These are phyloP conservation scores for Rhodeus uyekii DNA, from an alignment of 2,797 vertebrate species.

Conservation along the genomic window DNA sequence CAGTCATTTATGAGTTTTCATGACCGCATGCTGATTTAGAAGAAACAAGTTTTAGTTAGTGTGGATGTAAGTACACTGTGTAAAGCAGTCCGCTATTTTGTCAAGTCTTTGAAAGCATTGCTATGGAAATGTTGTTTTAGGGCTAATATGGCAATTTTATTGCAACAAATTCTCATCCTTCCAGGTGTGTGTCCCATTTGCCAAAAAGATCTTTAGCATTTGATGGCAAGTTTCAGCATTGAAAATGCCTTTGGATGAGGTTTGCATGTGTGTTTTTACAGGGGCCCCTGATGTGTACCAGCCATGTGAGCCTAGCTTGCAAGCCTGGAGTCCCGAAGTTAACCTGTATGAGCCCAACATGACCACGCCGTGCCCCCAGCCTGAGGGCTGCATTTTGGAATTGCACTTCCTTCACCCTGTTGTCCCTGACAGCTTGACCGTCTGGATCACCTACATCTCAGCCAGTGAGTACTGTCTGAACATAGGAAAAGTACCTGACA, in stretches of 20 bases:
- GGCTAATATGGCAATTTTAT: constrained; percentile 15
- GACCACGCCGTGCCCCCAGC: constrained; percentile 88
- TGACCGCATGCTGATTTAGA: not conserved
- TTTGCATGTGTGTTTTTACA: constrained; percentile 60
- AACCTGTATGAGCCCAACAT: constrained; percentile 92
- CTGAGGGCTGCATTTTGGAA: constrained; percentile 88
- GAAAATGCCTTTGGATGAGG: constrained; percentile 17
- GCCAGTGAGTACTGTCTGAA: constrained; percentile 62
- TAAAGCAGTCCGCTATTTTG: constrained; percentile 11
- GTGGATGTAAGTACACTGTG: not conserved
- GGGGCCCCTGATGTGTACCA: constrained; percentile 94
- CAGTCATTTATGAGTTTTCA: too few species aligned
- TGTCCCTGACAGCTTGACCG: constrained; percentile 81
- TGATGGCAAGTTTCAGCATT: constrained; percentile 7
- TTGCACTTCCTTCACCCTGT: constrained; percentile 85
- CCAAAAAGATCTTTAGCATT: constrained; percentile 23
- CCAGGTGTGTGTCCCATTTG: constrained; percentile 22
- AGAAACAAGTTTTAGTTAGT: not conserved
- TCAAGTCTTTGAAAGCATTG: not conserved
- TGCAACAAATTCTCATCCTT: not conserved
- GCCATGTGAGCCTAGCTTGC: constrained; percentile 93
- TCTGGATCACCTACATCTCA: constrained; percentile 94
- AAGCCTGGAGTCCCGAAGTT: constrained; percentile 95
- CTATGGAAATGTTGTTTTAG: constrained; percentile 25
- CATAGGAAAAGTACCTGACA: not conserved